Percentiles rank a stretch among this genome's conserved stretches.
phyloP scores from a whole-genome alignment of 2,888 invertebrate genomes.

The Aspidiotus destructor region DNA sequence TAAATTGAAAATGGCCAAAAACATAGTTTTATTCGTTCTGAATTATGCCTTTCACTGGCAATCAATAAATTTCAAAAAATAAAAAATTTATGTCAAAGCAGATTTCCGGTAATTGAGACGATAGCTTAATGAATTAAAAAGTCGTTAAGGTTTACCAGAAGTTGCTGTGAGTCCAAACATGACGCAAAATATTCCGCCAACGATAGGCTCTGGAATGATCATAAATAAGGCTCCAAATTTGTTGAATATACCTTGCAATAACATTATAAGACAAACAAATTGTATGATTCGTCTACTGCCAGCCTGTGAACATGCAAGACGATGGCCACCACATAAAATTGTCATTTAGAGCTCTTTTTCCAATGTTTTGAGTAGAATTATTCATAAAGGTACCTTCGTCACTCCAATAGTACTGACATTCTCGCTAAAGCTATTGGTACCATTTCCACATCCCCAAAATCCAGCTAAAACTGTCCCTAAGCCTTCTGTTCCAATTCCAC shows the following conservation, averaged over 20 bases:
- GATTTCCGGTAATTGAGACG: too few relatives aligned
- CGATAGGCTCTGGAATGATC: constrained; percentile 68
- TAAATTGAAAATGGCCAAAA: too few relatives aligned
- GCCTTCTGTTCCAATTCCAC: constrained; percentile 76
- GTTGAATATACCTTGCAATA: constrained; percentile 61
- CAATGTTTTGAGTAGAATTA: background rate
- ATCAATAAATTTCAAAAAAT: too few relatives aligned
- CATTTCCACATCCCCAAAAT: constrained; percentile 75
- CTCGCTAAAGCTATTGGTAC: constrained; percentile 81
- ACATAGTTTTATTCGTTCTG: too few relatives aligned
- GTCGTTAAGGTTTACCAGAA: too few relatives aligned
- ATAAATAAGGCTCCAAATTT: constrained; percentile 72
- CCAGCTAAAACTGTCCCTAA: constrained; percentile 75
- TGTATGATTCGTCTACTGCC: constrained; percentile 72
- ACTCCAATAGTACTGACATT: constrained; percentile 84
- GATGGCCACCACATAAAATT: background rate
- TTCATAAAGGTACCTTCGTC: constrained; percentile 52
- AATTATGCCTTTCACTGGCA: too few relatives aligned
- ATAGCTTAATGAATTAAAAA: too few relatives aligned
- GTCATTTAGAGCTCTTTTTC: background rate
- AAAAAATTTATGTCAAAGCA: too few relatives aligned
- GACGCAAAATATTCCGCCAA: constrained; percentile 70
- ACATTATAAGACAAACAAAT: constrained; percentile 63
- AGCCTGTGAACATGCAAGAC: constrained; percentile 46
- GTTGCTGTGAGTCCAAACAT: constrained; percentile 53